These are phyloP conservation scores for Antrozous pallidus DNA, from an alignment of 2,797 vertebrate genomes.

Conservation along the genomic window DNA sequence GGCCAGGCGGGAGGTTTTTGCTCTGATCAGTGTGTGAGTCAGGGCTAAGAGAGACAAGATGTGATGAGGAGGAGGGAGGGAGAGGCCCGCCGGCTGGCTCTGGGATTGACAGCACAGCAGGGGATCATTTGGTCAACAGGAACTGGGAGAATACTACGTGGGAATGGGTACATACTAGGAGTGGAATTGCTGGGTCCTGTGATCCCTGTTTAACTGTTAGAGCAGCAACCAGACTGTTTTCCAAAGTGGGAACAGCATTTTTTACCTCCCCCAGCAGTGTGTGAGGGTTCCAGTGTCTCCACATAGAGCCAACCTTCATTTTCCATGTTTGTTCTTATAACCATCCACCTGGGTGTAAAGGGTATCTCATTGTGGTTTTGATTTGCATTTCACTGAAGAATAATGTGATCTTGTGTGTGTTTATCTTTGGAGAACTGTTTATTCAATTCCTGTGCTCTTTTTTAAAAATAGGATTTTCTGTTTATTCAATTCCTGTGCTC, in stretches of 20 bases:
- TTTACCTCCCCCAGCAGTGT: neutral
- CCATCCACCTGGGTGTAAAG: neutral
- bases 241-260: neutral
- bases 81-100: neutral
- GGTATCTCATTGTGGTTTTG: neutral
- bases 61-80: no score
- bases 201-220: rapidly evolving
- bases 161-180: rapidly evolving
- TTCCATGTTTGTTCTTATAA: neutral
- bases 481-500: neutral
- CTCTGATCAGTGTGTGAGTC: neutral
- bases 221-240: neutral
- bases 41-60: neutral
- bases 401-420: neutral
- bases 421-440: neutral
- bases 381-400: neutral
- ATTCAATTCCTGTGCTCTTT: neutral
- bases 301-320: neutral
- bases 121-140: neutral
- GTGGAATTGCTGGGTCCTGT: neutral
- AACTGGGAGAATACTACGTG: no score
- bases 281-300: neutral
- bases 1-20: neutral
- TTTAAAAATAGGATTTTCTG: neutral
- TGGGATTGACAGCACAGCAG: neutral